phyloP scores from a whole-genome alignment of 2,113 vertebrate genomes.

The Semnopithecus entellus region DNA sequence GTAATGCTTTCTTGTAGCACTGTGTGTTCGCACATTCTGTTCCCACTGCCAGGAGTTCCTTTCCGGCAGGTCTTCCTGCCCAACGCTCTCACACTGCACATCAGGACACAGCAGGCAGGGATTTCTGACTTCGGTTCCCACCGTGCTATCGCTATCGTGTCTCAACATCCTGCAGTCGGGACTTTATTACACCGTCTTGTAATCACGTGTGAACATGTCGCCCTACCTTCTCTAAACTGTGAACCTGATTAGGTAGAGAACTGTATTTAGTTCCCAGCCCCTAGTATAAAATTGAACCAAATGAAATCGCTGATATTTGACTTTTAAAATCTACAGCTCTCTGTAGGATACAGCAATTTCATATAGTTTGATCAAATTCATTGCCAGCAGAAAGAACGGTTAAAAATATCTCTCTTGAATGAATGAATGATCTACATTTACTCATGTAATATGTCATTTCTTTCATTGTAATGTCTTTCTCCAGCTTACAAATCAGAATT shows the following conservation, averaged over 20 bases:
- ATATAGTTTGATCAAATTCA: background rate
- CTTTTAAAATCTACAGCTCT: background rate
- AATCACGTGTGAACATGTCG: background rate
- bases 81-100: background rate
- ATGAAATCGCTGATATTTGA: background rate
- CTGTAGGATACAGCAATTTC: background rate
- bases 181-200: background rate
- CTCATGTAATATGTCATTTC: background rate
- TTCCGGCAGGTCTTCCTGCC: background rate
- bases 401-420: background rate
- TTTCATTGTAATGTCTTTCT: background rate
- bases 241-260: background rate
- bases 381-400: background rate
- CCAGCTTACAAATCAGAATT: background rate
- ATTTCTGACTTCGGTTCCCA: background rate
- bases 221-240: background rate
- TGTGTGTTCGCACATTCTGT: background rate
- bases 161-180: no score
- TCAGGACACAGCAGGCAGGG: background rate
- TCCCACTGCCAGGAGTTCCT: background rate
- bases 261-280: background rate
- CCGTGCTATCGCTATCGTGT: fast-evolving
- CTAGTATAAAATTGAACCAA: background rate
- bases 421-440: background rate
- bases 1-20: background rate